A percentile compares a stretch with the other conserved stretches of the same genome.
Evolutionary conservation across 2,888 invertebrate genomes (phyloP).

Genomic region (Hyalella azteca): DNA sequence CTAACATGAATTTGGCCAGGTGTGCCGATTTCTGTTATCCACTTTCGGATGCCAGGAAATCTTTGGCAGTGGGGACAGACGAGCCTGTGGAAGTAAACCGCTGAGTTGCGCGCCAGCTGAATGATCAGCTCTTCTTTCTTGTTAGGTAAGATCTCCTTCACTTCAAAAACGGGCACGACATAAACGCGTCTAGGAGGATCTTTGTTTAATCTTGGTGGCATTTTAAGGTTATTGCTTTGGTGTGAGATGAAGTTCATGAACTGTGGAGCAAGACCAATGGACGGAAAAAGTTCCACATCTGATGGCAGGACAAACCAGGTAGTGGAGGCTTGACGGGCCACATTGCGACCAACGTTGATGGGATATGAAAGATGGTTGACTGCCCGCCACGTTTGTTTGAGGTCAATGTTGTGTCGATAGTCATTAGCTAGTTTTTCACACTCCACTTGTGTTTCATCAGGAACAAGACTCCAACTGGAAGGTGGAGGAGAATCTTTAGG

Average conservation of each 20-base stretch:
- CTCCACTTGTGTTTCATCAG: slow-evolving; percentile 45
- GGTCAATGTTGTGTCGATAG: slow-evolving; percentile 23
- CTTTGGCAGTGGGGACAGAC: slow-evolving; percentile 86
- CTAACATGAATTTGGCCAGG: slow-evolving; percentile 51
- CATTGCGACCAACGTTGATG: slow-evolving; percentile 86
- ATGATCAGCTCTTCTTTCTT: slow-evolving; percentile 73
- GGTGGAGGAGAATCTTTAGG: slow-evolving; percentile 82
- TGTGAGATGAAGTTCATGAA: slow-evolving; percentile 79
- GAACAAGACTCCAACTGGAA: slow-evolving; percentile 42
- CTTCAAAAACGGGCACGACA: slow-evolving; percentile 88
- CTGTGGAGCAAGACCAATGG: slow-evolving; percentile 77
- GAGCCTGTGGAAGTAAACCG: slow-evolving; percentile 89
- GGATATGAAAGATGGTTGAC: slow-evolving; percentile 73
- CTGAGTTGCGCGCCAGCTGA: slow-evolving; percentile 78
- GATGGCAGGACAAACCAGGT: slow-evolving; percentile 84
- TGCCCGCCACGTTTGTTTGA: slow-evolving; percentile 41
- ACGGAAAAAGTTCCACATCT: slow-evolving; percentile 90
- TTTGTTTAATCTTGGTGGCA: slow-evolving; percentile 67
- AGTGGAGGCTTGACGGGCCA: slow-evolving; percentile 82
- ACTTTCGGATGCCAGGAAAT: slow-evolving; percentile 60
- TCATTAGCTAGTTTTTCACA: slow-evolving; percentile 40
- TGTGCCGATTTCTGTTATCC: slow-evolving; percentile 42
- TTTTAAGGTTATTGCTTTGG: slow-evolving; percentile 24
- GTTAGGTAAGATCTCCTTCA: slow-evolving; percentile 63
- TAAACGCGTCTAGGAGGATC: slow-evolving; percentile 72